Percentiles rank a stretch among this genome's conserved stretches.
These are phyloP conservation scores for Ditula angustiorana DNA, from an alignment of 2,888 invertebrate species.

Conservation along the genomic window DNA sequence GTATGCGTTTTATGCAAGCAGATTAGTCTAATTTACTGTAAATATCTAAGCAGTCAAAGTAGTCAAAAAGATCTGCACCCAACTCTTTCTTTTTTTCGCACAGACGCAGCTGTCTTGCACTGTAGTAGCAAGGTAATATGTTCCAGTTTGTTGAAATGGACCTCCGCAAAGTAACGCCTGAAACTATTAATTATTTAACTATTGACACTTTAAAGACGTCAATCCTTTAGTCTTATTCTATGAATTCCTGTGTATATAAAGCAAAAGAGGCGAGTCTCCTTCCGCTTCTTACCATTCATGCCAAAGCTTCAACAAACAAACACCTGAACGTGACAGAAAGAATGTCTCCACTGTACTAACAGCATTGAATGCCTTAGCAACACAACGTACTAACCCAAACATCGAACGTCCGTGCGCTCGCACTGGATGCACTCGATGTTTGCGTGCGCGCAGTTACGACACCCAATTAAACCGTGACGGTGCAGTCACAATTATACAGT, in stretches of 20 bases:
- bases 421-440: not conserved
- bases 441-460: not conserved
- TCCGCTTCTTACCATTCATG: not conserved
- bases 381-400: conserved; percentile 1
- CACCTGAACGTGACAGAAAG: not conserved
- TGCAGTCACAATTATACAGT: not conserved
- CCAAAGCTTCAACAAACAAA: not conserved
- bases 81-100: too few species aligned
- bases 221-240: too few species aligned
- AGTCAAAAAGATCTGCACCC: too few species aligned
- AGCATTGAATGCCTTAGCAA: not conserved
- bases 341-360: not conserved
- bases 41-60: too few species aligned
- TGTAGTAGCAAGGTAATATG: too few species aligned
- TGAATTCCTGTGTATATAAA: not conserved
- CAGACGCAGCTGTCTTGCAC: too few species aligned
- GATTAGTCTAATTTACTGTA: too few species aligned
- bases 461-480: not conserved
- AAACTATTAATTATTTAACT: too few species aligned
- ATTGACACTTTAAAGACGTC: too few species aligned
- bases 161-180: too few species aligned
- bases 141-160: too few species aligned
- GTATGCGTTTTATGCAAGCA: too few species aligned
- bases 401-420: not conserved
- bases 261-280: not conserved